Conservation (phyloP, 2,888 invertebrate species). For the Syrphus vitripennis region DNA sequence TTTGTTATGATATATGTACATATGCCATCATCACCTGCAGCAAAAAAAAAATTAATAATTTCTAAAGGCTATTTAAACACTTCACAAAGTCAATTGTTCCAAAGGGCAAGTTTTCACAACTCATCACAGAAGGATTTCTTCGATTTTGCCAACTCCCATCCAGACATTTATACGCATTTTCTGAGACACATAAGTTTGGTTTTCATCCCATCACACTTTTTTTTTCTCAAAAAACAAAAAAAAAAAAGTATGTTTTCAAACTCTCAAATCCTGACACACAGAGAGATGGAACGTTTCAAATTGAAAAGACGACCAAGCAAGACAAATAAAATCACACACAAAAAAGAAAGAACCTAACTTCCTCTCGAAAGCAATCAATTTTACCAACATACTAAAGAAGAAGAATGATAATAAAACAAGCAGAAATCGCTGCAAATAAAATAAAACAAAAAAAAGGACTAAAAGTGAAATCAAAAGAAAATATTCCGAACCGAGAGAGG, state of each 20-base stretch:
- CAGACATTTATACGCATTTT: slow-evolving; percentile 34
- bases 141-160: not conserved
- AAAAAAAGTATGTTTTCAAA: slow-evolving; percentile 34
- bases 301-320: slow-evolving; percentile 17
- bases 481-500: slow-evolving; percentile 16
- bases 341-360: slow-evolving; percentile 17
- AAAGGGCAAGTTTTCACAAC: not conserved
- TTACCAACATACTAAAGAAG: slow-evolving; percentile 53
- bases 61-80: too few relatives aligned
- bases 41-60: too few relatives aligned
- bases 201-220: not conserved
- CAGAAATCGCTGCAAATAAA: slow-evolving; percentile 43
- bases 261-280: slow-evolving; percentile 38
- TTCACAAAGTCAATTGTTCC: not conserved
- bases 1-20: too few relatives aligned
- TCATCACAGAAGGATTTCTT: not conserved
- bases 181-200: slow-evolving; percentile 5
- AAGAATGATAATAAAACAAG: slow-evolving; percentile 53
- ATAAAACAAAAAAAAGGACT: slow-evolving; percentile 26
- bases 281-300: slow-evolving; percentile 9
- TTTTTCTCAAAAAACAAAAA: not conserved
- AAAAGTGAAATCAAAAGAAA: slow-evolving; percentile 69
- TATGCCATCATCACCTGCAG: too few relatives aligned
- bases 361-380: slow-evolving; percentile 64
- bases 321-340: not conserved